phyloP scores from a whole-genome alignment of 2,113 vertebrate genomes.

The Galbula dea region DNA sequence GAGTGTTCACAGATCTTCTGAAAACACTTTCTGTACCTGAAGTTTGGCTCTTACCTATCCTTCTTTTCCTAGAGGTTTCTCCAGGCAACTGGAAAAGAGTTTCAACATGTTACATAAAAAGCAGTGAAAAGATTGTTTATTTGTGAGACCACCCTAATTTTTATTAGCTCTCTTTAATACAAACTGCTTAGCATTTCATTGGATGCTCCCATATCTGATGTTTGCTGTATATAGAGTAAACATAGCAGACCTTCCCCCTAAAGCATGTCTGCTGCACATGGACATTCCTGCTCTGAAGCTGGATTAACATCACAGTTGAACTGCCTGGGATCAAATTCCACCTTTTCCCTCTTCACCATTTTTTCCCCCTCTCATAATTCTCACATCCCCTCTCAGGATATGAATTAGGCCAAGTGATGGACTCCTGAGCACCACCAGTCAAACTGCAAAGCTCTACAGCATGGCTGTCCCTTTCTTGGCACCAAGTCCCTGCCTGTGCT shows the following conservation, averaged over 20 bases:
- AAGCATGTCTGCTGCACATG: not conserved
- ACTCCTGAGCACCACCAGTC: not conserved
- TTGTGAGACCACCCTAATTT: not conserved
- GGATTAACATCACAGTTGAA: not conserved
- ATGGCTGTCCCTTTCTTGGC: not conserved
- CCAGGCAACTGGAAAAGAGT: not conserved
- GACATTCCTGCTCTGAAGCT: not conserved
- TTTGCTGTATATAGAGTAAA: not conserved
- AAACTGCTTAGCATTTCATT: not conserved
- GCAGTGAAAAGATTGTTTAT: not conserved
- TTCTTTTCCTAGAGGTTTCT: not conserved
- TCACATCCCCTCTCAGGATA: not conserved
- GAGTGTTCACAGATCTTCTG: rapidly evolving
- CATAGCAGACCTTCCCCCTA: not conserved
- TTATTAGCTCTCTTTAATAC: not conserved
- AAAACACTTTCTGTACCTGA: not conserved
- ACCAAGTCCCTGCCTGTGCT: not conserved
- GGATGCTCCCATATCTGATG: not conserved
- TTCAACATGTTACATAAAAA: not conserved
- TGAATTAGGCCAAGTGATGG: not conserved
- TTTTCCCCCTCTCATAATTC: not conserved
- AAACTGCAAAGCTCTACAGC: not conserved
- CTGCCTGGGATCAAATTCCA: not conserved
- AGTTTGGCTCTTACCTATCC: not conserved
- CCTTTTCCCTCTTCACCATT: not conserved